These are phyloP conservation scores for Dromiciops gliroides DNA, from an alignment of 2,113 vertebrate genomes.

Conservation along the genomic window DNA sequence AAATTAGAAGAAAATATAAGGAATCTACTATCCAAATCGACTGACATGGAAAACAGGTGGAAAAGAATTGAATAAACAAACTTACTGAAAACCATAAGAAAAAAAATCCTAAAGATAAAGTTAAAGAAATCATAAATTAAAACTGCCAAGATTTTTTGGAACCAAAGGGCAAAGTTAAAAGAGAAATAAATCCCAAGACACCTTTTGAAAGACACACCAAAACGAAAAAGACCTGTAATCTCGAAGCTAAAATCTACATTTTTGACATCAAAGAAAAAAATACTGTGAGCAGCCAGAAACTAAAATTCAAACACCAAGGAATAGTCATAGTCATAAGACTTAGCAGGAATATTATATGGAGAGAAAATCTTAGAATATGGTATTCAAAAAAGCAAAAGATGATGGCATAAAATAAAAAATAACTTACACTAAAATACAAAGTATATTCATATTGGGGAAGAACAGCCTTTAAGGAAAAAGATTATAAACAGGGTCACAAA, in stretches of 20 bases:
- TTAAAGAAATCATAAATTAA: not conserved
- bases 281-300: not conserved
- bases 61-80: not conserved
- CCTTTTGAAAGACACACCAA: not conserved
- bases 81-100: not conserved
- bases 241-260: not conserved
- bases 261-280: not conserved
- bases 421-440: not conserved
- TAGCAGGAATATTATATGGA: not conserved
- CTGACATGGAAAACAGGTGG: not conserved
- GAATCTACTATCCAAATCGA: not conserved
- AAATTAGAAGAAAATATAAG: not conserved
- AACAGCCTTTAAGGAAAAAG: not conserved
- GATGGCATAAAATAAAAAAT: not conserved
- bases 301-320: not conserved
- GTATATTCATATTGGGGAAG: not conserved
- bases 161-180: not conserved
- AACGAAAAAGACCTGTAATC: not conserved
- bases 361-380: not conserved
- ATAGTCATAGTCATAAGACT: not conserved
- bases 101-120: not conserved
- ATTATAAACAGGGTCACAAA: not conserved
- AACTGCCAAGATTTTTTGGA: not conserved
- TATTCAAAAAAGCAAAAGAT: not conserved
- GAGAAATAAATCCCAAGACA: not conserved